Base-by-base conservation (phyloP, 1,140 invertebrate species). In the Pseudomyrmex flavicornis region DNA sequence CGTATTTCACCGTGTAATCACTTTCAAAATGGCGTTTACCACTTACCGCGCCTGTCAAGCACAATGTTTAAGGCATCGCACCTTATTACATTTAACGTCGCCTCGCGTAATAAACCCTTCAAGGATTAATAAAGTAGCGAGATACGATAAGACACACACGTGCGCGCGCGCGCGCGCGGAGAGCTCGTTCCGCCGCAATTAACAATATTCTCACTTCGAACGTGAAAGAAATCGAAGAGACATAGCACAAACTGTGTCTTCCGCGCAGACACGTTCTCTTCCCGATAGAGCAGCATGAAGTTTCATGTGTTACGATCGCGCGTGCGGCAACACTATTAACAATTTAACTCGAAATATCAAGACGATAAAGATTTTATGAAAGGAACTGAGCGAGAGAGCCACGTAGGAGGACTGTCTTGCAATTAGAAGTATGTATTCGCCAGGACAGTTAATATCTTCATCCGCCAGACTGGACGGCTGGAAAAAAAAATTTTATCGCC, bases 361-460 rank as follows among this genome's bases (percentile, higher is more conserved):
- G 79, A 83, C 82, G 76, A 91, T 93, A 93, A 92, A 93, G 84
- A 88, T 92, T 93, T 93, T 93, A 93, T 89, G 88, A 91, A 90
- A 75, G 75, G 59, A 68, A 61, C 82, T 82, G 22, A 66, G 35
- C 44, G 68, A 35, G 5, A 35, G 35, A 35, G 35, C n/a, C 61
- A n/a, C 56, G 73, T 12, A 50, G 52, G 65, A 52, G 58, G 48
- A 44, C 58, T 35, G 12, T 50, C 59, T 63, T 22, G 85, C 88
- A 92, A 93, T 93, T 93, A 93, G 90, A 93, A 90, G 89, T 91
- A 91, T 92, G 89, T 91, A 91, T 92, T 92, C 83, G 70, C 69
- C 73, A 63, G n/a, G n/a, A n/a, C n/a, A n/a, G 89, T 92, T 91
- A 89, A 92, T 91, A 90, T 92, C 91, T 93, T 91, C 77, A 90